A percentile compares a stretch with the other conserved stretches of the same genome.
Conservation (phyloP, 2,797 vertebrate species). For the Helostoma temminkii region DNA sequence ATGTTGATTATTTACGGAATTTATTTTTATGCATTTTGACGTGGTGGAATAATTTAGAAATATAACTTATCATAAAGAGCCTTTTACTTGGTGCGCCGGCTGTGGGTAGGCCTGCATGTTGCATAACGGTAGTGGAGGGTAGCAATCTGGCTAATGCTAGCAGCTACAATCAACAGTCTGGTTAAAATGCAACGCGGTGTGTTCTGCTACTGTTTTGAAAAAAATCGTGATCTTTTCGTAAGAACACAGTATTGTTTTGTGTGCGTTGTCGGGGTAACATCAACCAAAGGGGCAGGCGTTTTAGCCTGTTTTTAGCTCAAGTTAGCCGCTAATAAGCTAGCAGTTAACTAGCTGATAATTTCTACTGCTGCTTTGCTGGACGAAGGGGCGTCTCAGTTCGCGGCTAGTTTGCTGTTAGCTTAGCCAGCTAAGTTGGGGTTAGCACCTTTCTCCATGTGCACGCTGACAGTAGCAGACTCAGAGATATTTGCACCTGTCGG, state of each 20-base stretch:
- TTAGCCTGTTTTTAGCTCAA: background rate
- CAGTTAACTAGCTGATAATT: background rate
- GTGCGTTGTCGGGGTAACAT: background rate
- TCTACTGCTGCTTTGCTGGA: background rate
- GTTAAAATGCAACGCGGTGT: background rate
- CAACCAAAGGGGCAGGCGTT: rapidly evolving
- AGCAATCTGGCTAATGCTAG: conserved; percentile 41
- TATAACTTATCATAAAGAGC: background rate
- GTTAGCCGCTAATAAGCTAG: conserved; percentile 36
- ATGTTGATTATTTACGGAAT: too few relatives aligned
- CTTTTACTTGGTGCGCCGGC: conserved; percentile 15
- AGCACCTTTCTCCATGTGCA: conserved; percentile 13
- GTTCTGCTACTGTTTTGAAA: background rate
- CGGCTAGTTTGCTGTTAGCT: conserved; percentile 35
- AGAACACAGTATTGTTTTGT: rapidly evolving
- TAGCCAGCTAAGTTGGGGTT: conserved; percentile 22
- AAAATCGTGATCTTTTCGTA: rapidly evolving
- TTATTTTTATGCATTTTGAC: too few relatives aligned
- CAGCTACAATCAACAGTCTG: background rate
- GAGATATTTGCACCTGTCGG: conserved; percentile 14
- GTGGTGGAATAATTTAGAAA: background rate
- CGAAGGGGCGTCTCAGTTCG: conserved; percentile 33
- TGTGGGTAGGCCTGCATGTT: conserved; percentile 64
- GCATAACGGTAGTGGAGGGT: conserved; percentile 52
- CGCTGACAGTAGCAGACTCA: background rate